Evolutionary conservation across 2,797 vertebrate genomes (phyloP), one percentile per base, ranked within the genome.

Genomic region (Brotula barbata): DNA sequence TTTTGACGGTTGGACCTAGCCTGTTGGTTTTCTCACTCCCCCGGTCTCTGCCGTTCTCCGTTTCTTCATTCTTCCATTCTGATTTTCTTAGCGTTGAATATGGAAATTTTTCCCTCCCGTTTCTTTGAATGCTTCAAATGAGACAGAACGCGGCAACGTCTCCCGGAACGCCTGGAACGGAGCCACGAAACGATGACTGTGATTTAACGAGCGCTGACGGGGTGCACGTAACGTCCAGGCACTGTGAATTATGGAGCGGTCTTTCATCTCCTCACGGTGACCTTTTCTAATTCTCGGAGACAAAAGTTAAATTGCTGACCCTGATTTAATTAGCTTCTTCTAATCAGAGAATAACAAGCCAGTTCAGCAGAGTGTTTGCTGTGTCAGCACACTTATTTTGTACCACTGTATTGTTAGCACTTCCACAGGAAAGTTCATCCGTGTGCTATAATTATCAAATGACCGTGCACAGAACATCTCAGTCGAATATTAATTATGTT

Each of bases 301-400:
- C 45, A 58, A 69, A 56, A 50, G 50, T 58, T 44, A 40, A 63
- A 63, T 52, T 49, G 21, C 36, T 59, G 20, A 51, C 34, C 50
- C 50, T 48, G 44, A 34, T 59, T 69, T 64, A 58, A 78, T 71
- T 57, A 65, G 9, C 20, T 57, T 20, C 40, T 58, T 80, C 58
- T 43, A 58, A 72, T 63, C 9, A 54, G 0, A 2, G 17, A 72
- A 41, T 53, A 62, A 60, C 20, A 55, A 49, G 45, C 47, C 37
- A 20, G 41, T 56, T 71, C 16, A 36, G 22, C 12, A 6, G 1
- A 7, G 16, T 6, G 22, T 16, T 17, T 46, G 36, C 53, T 56
- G 23, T 14, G 15, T 68, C 55, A 61, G 66, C 48, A 33, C 47
- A 49, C 43, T 3, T 3, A 14, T 11, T 53, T 47, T n/a, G 39